A percentile compares a stretch with the other conserved stretches of the same genome.
Conservation (phyloP, 2,797 vertebrate genomes). For the Neomorphus geoffroyi region DNA sequence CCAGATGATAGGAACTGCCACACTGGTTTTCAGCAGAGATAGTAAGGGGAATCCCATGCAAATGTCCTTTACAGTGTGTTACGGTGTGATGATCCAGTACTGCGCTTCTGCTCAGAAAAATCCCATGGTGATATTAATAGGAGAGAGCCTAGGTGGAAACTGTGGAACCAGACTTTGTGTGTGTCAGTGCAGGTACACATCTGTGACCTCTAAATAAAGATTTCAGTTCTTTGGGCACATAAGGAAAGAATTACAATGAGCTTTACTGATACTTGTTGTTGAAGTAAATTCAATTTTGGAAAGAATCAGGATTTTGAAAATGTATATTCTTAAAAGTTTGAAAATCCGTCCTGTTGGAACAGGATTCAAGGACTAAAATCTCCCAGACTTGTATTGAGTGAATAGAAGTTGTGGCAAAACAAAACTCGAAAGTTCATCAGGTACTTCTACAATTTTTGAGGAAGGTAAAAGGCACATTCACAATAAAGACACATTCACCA, state of each 20-base stretch:
- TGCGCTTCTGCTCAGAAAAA: not conserved
- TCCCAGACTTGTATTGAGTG: not conserved
- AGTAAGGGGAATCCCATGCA: not conserved
- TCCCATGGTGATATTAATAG: not conserved
- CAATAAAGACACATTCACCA: not conserved
- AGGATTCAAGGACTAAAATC: not conserved
- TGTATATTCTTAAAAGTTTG: not conserved
- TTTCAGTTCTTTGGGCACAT: not conserved
- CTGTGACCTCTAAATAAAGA: not conserved
- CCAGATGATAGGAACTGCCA: not conserved
- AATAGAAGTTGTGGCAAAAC: not conserved
- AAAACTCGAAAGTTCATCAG: not conserved
- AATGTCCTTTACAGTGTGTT: not conserved
- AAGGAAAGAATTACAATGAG: not conserved
- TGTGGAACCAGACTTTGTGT: not conserved
- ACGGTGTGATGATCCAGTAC: not conserved
- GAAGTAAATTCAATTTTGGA: not conserved
- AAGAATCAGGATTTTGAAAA: not conserved
- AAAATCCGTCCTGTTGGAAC: not conserved
- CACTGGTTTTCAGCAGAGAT: not conserved
- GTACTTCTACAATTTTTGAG: not conserved
- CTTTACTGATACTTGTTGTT: not conserved
- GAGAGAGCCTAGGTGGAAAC: not conserved
- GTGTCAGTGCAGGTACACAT: not conserved
- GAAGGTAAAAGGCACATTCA: not conserved